phyloP scores from a whole-genome alignment of 2,113 vertebrate species.

The Seriola dumerili region DNA sequence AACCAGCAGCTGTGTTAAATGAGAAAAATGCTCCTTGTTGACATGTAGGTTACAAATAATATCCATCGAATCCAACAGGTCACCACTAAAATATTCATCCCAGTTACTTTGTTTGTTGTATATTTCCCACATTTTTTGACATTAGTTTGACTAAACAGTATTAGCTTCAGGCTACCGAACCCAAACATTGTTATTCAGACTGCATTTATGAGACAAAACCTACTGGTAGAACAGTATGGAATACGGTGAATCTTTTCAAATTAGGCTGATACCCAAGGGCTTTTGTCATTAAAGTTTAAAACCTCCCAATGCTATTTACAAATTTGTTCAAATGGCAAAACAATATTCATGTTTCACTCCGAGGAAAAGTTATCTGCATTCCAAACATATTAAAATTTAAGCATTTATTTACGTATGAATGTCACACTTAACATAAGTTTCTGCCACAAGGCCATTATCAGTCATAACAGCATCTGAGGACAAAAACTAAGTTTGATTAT shows the following conservation, averaged over 20 bases:
- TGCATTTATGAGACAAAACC: conserved; percentile 35
- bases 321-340: conserved; percentile 37
- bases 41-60: background rate
- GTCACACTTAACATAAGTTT: conserved; percentile 34
- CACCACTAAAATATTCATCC: conserved; percentile 1
- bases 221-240: conserved; percentile 14
- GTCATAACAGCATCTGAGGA: conserved; percentile 26
- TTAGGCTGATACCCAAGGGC: conserved; percentile 9
- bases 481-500: conserved; percentile 51
- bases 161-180: conserved; percentile 40
- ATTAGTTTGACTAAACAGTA: conserved; percentile 19
- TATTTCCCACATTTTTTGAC: conserved; percentile 11
- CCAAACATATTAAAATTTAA: conserved; percentile 26
- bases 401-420: conserved; percentile 45
- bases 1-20: conserved; percentile 85
- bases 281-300: conserved; percentile 54
- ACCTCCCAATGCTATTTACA: conserved; percentile 28
- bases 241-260: conserved; percentile 36
- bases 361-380: conserved; percentile 43
- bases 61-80: background rate
- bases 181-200: conserved; percentile 36
- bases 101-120: conserved; percentile 8
- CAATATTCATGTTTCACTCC: conserved; percentile 46
- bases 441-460: conserved; percentile 34
- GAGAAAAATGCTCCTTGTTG: conserved; percentile 2